These are phyloP conservation scores for Arrhamphus sclerolepis DNA, from an alignment of 2,797 vertebrate species.

Conservation along the genomic window DNA sequence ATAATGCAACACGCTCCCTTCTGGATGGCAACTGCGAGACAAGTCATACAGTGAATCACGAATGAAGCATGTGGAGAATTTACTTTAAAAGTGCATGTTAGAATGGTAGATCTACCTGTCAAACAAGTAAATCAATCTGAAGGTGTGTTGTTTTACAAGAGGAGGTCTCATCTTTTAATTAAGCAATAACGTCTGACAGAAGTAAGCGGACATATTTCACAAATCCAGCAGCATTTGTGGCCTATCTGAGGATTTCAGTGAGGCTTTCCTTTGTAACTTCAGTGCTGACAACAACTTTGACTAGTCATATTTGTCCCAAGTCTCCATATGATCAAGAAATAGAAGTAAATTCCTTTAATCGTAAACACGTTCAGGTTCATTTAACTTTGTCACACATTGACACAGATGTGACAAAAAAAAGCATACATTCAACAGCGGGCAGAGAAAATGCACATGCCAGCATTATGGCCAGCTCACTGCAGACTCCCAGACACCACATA, in stretches of 20 bases:
- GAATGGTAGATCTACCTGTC: conserved; percentile 3
- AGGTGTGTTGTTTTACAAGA: too few relatives aligned
- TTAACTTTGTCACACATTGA: too few relatives aligned
- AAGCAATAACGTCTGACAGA: conserved; percentile 5
- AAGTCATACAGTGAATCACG: not conserved
- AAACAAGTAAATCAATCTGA: conserved; percentile 10
- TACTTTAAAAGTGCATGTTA: not conserved
- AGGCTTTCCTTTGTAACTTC: not conserved
- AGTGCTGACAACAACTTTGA: not conserved
- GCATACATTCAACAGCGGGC: conserved; percentile 1
- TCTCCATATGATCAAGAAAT: too few relatives aligned
- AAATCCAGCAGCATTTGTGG: conserved; percentile 9
- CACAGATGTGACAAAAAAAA: not conserved
- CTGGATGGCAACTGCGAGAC: not conserved
- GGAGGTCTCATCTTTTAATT: not conserved
- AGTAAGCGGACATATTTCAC: not conserved
- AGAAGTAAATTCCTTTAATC: too few relatives aligned
- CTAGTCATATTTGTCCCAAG: not conserved
- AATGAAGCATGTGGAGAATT: not conserved
- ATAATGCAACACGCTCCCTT: not conserved
- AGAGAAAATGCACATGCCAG: not conserved
- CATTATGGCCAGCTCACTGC: not conserved
- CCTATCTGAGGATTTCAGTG: not conserved
- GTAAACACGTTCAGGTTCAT: too few relatives aligned
- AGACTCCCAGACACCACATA: conserved; percentile 1